Base-by-base conservation (phyloP, 2,888 invertebrate genomes). In the Melanostoma scalare region DNA sequence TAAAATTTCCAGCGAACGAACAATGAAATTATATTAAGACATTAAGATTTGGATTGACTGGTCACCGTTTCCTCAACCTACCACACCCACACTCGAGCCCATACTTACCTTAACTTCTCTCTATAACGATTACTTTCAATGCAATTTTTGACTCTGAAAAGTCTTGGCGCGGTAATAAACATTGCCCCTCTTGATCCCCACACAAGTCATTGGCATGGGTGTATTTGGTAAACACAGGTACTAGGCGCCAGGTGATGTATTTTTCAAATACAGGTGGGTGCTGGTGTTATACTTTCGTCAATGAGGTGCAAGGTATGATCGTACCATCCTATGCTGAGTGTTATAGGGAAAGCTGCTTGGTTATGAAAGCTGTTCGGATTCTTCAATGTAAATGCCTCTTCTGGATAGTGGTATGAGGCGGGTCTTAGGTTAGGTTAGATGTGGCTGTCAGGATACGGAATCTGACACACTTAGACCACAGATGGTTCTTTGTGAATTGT, bases 21-120 rank as follows among this genome's bases (percentile, higher is more conserved):
- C 69, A 48, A 61, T 73, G 52, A 55, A 74, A 74, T 78, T 78
- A 84, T 78, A 84, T 84, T 78, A 78, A 84, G 82, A 78, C 78
- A 84, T 84, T 78, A 84, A 78, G 73, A 48, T 40, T 73, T 61
- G n/a, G 56, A 77, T 77, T 72, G 81, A 72, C 52, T 73, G 78
- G 72, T 78, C 67, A 68, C 72, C 35, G 81, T 77, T 81, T 72
- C 61, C 50, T 67, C 48, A 58, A 55, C 60, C 68, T 77, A 77
- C 81, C 61, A 82, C 81, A 73, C 73, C 81, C 68, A 82, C 77
- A 77, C 50, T 67, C 31, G 30, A 50, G 10, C 50, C 60, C 63
- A 52, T 36, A 52, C 48, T 46, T 38, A 58, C 48, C 60, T 40
- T 58, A 30, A 38, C 48, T 61, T 33, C 46, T 35, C 48, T 61